Evolutionary conservation across 1,140 invertebrate species (phyloP), one percentile per base, ranked within the genome.

Genomic region (Nymphalis io): DNA sequence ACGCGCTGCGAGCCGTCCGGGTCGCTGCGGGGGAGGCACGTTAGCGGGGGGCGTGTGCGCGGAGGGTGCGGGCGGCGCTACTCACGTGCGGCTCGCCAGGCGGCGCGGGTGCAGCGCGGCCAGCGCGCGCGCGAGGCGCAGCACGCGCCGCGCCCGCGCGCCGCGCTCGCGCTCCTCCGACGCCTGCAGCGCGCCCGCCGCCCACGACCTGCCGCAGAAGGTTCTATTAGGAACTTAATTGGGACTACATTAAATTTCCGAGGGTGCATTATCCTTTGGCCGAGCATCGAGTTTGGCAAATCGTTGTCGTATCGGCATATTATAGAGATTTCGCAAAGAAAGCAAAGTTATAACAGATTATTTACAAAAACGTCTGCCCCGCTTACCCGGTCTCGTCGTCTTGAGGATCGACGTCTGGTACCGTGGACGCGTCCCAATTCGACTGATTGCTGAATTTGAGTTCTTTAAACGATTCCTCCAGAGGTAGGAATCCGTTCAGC

Each of bases 401-500:
- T 0, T 67, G 70, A 1, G 73, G 44, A 0, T 83, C 76, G 1
- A 74, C 40, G 6, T 86, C 85, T 1, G 87, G 83, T 51, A 85
- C 78, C 2, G 80, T 81, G 66, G 80, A 78, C 12, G 82, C 77
- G 82, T 93, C 84, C 85, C 87, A 87, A 10, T 80, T 62, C 23
- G 79, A 81, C 68, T 86, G 81, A 65, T 81, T 84, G 2, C 80
- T 67, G 76, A 93, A 93, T 76, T 93, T 85, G 44, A 94, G 88
- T 44, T 93, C 88, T 78, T 92, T 92, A 68, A 95, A 93, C 46
- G 92, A 92, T 40, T 92, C 92, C 73, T 95, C 93, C 12, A 97
- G 89, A 1, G 96, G 96, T 70, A 96, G 85, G 88, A 97, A 97
- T 20, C 96, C 96, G 82, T 96, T 94, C 18, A 97, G 87, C 81